These are phyloP conservation scores for Mobula birostris DNA, from an alignment of 2,113 vertebrate species.

Conservation along the genomic window DNA sequence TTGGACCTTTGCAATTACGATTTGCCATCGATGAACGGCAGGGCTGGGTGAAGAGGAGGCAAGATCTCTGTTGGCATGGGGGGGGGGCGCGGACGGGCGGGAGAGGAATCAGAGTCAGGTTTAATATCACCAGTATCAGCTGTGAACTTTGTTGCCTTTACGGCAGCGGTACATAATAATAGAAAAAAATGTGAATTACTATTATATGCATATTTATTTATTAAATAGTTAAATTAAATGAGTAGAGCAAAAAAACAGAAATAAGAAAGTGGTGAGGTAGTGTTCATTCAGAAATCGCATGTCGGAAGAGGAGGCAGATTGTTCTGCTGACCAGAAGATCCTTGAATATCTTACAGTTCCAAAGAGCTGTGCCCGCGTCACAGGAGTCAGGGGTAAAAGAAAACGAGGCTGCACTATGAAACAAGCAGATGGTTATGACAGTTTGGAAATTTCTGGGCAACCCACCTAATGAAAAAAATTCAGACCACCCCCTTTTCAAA, in stretches of 20 bases:
- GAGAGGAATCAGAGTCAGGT: too few relatives aligned
- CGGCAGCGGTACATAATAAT: too few relatives aligned
- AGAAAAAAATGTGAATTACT: too few relatives aligned
- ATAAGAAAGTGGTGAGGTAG: too few relatives aligned
- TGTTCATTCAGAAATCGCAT: too few relatives aligned
- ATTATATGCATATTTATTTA: too few relatives aligned
- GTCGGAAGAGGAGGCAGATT: background rate
- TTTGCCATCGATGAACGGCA: too few relatives aligned
- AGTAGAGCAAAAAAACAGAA: too few relatives aligned
- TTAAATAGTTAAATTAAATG: too few relatives aligned
- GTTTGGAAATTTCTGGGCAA: background rate
- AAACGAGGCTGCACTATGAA: background rate
- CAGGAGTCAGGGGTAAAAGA: background rate
- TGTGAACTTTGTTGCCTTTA: too few relatives aligned
- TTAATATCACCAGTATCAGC: too few relatives aligned
- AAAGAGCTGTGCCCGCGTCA: background rate
- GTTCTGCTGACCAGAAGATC: background rate
- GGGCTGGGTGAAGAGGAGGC: background rate
- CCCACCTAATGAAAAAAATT: background rate
- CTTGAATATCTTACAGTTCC: background rate
- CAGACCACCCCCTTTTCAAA: background rate
- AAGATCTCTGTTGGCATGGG: background rate
- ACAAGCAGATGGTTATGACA: background rate
- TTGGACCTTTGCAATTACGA: background rate
- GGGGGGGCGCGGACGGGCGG: background rate